A percentile compares a stretch with the other conserved stretches of the same genome.
Evolutionary conservation across 2,797 vertebrate genomes (phyloP).

Genomic region (Gorsachius magnificus): DNA sequence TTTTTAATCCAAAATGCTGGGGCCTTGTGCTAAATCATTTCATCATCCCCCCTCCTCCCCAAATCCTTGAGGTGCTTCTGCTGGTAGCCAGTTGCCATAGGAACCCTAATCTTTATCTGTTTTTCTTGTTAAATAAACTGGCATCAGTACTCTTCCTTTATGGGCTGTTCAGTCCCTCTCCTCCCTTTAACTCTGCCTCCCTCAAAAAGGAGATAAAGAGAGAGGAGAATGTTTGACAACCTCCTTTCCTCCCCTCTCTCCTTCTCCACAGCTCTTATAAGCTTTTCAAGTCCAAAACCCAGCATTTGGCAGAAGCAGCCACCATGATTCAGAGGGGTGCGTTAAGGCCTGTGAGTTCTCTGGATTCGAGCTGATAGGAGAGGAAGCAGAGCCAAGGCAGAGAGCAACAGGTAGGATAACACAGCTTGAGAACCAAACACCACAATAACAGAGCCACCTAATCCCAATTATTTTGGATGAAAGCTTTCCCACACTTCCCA

Average conservation of each 20-base stretch:
- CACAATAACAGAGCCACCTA: not conserved
- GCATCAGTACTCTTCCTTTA: slow-evolving; percentile 29
- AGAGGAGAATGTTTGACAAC: not conserved
- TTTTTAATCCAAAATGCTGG: slow-evolving; percentile 45
- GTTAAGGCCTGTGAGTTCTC: not conserved
- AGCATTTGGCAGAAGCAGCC: not conserved
- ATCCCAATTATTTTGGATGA: not conserved
- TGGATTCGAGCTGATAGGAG: not conserved
- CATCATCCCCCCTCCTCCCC: slow-evolving; percentile 1
- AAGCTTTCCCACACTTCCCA: not conserved
- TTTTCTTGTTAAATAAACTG: slow-evolving; percentile 64
- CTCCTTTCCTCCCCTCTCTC: not conserved
- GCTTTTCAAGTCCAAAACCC: not conserved
- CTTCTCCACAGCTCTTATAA: not conserved
- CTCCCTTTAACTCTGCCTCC: not conserved
- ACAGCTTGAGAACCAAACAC: not conserved
- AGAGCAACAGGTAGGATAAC: not conserved
- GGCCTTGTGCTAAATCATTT: slow-evolving; percentile 22
- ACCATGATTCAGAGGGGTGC: not conserved
- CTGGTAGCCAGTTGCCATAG: slow-evolving; percentile 73
- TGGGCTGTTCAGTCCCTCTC: not conserved
- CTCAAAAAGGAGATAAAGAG: not conserved
- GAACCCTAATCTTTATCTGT: slow-evolving; percentile 75
- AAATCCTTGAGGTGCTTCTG: slow-evolving; percentile 48
- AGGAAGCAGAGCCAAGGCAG: not conserved